Conservation (phyloP, 2,113 vertebrate species). For the Gadus macrocephalus region DNA sequence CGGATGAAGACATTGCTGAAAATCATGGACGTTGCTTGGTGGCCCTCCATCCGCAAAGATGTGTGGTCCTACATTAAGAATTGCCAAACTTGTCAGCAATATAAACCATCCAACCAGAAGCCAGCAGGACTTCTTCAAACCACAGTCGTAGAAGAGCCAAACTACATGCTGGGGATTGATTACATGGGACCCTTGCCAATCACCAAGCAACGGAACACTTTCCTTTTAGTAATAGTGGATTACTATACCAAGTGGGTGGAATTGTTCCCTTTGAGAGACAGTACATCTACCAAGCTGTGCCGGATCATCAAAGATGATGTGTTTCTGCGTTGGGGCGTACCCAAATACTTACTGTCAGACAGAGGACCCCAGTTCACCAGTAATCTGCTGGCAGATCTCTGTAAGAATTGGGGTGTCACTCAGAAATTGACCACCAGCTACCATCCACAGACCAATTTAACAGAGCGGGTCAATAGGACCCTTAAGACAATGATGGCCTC, state of each 20-base stretch:
- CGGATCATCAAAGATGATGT: constrained; percentile 3
- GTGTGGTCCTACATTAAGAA: constrained; percentile 1
- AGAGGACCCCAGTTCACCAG: background rate
- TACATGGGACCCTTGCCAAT: constrained; percentile 12
- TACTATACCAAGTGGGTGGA: constrained; percentile 24
- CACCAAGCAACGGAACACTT: background rate
- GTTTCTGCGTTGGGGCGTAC: constrained; percentile 7
- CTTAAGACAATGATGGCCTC: constrained; percentile 10
- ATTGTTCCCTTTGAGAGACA: constrained; percentile 1
- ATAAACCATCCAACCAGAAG: constrained; percentile 5
- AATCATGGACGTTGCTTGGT: background rate
- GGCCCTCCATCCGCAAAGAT: constrained; percentile 2
- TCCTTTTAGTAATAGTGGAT: constrained; percentile 8
- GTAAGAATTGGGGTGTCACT: constrained; percentile 9
- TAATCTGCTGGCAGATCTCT: background rate
- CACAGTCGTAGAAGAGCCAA: background rate
- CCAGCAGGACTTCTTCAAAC: background rate
- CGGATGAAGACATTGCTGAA: constrained; percentile 2
- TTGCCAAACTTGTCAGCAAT: constrained; percentile 2
- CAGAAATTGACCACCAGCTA: constrained; percentile 12
- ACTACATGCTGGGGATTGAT: constrained; percentile 15
- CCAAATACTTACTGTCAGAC: constrained; percentile 18
- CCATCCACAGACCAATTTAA: constrained; percentile 6
- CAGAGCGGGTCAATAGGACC: background rate
- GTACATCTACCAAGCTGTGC: background rate